Evolutionary conservation across 1,140 invertebrate species (phyloP).

Genomic region (Cherax destructor): DNA sequence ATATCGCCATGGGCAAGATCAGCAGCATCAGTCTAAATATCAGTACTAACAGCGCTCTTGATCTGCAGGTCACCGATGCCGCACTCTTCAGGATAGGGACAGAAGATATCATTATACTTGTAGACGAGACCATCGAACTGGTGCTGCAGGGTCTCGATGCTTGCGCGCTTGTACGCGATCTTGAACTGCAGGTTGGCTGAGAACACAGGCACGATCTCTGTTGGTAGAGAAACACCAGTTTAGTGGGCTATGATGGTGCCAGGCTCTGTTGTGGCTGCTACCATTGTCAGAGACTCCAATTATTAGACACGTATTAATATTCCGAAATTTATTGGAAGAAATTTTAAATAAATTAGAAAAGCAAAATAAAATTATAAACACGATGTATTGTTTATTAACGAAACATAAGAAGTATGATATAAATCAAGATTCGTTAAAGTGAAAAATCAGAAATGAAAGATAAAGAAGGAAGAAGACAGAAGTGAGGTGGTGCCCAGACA

Average conservation of each 20-base stretch:
- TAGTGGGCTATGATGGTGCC: background rate
- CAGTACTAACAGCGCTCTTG: conserved; percentile 69
- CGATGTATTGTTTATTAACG: too few species aligned
- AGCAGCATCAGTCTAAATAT: background rate
- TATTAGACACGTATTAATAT: too few species aligned
- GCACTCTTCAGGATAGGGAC: conserved; percentile 72
- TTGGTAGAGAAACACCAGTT: background rate
- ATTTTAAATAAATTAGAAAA: too few species aligned
- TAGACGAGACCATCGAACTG: conserved; percentile 73
- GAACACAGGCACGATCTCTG: conserved; percentile 72
- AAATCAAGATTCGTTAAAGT: background rate
- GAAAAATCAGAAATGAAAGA: background rate
- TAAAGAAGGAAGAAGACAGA: background rate
- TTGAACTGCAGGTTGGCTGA: conserved; percentile 73
- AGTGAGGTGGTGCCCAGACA: background rate
- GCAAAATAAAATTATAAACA: too few species aligned
- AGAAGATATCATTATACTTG: conserved; percentile 73
- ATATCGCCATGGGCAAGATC: too few species aligned
- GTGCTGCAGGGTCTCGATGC: conserved; percentile 72
- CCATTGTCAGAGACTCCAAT: too few species aligned
- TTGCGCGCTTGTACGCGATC: conserved; percentile 70
- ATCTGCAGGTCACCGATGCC: conserved; percentile 72
- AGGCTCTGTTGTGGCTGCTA: too few species aligned
- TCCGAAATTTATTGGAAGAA: too few species aligned
- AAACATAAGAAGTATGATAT: too few species aligned